phyloP scores from a whole-genome alignment of 2,888 invertebrate species.

The Drosophila barbarae region DNA sequence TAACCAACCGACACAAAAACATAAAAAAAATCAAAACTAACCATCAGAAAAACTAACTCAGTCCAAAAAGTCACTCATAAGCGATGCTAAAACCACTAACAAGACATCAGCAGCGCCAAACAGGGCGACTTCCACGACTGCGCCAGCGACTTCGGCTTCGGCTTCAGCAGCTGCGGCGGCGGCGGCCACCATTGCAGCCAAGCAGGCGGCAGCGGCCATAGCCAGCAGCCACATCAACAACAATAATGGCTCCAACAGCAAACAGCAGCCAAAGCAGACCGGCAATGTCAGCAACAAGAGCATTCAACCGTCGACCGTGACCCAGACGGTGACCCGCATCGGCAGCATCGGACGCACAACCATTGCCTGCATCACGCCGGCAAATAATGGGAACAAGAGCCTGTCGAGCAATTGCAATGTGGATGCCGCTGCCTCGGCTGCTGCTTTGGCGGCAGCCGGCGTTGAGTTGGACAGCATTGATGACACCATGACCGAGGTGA shows the following conservation, averaged over 20 bases:
- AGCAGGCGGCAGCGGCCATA: constrained; percentile 25
- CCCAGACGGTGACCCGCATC: constrained; percentile 71
- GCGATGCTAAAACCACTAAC: constrained; percentile 62
- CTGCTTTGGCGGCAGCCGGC: constrained; percentile 74
- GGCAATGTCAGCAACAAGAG: constrained; percentile 14
- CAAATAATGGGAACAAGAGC: constrained; percentile 54
- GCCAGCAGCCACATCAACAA: constrained; percentile 32
- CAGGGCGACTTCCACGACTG: constrained; percentile 27
- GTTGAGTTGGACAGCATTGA: constrained; percentile 76
- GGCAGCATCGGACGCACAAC: constrained; percentile 77
- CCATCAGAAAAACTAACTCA: constrained; percentile 64
- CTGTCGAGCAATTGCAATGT: constrained; percentile 63
- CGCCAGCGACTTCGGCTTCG: not conserved
- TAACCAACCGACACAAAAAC: constrained; percentile 43
- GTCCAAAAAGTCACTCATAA: constrained; percentile 57
- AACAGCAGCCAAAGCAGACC: constrained; percentile 20
- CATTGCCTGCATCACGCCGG: constrained; percentile 75
- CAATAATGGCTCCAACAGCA: constrained; percentile 17
- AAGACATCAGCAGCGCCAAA: constrained; percentile 45
- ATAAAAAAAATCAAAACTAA: constrained; percentile 50
- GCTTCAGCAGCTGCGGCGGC: constrained; percentile 25
- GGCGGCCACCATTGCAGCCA: constrained; percentile 23
- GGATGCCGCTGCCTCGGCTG: constrained; percentile 70
- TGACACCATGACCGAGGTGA: constrained; percentile 77
- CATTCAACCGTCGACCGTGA: constrained; percentile 35